Evolutionary conservation across 1,140 invertebrate genomes (phyloP), one percentile per base, ranked within the genome.

Genomic region (Fopius arisanus): DNA sequence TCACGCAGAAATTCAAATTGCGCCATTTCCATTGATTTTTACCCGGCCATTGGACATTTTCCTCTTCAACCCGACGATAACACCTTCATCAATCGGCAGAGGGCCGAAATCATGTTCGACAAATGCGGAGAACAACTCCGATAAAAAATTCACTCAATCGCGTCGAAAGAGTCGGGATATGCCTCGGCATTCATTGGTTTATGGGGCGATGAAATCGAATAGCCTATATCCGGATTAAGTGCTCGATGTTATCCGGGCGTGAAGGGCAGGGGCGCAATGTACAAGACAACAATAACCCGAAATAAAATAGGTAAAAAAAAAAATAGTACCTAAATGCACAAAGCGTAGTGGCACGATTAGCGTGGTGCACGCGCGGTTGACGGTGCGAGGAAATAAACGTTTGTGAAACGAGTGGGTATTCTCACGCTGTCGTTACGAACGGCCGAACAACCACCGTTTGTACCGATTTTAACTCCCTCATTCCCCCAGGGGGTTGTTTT

Each of bases 261-360:
- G 54, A 59, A 28, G 54, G 21, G 14, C 19, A 59, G 54, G 43
- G 43, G 43, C 2, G 16, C 54, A 59, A 59, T 59, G 54, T 19
- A 59, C 7, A 59, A 21, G 54, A 59, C 54, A 59, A 59, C 54
- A 28, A 28, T 2, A 59, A 5, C 23, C 54, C 3, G 23, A 59
- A 59, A 59, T 59, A 59, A 26, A 16, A 6, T 6, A 48, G 16
- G n/a, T 9, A 48, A 48, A 48, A 48, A 59, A 59, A 59, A 59
- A 26, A 59, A 59, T 21, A 41, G 33, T 40, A 69, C 33, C 48
- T 63, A 73, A 51, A 51, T 16, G 43, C 48, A 41, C 67, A 73
- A 63, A 73, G 29, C n/a, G 51, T 73, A 67, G 33, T 67, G 29
- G 33, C 72, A 63, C 72, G 68, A 73, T 73, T 73, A 69, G 67